A percentile compares a stretch with the other conserved stretches of the same genome.
Conservation (phyloP, 2,888 invertebrate genomes). For the Meta bourneti region DNA sequence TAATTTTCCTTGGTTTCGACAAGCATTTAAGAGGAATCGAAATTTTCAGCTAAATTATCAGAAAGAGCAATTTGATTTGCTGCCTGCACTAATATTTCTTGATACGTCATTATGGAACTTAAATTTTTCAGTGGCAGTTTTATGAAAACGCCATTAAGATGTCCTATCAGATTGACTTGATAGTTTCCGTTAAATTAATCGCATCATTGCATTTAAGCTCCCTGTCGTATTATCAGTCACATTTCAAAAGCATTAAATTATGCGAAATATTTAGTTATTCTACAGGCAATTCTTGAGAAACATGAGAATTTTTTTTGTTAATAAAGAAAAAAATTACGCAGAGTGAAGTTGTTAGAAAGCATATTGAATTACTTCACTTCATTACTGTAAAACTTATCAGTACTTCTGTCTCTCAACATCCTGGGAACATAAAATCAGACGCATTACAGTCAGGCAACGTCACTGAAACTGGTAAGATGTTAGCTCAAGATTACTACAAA, state of each 20-base stretch:
- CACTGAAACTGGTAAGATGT: no score
- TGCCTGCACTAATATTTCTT: not conserved
- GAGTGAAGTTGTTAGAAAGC: no score
- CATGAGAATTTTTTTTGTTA: not conserved
- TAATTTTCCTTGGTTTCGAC: not conserved
- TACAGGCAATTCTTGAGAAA: not conserved
- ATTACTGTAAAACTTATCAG: no score
- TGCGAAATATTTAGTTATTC: not conserved
- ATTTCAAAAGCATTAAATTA: not conserved
- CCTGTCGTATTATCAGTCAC: not conserved
- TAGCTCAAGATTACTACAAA: no score
- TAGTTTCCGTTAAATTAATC: not conserved
- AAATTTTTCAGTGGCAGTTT: not conserved
- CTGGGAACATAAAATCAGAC: no score
- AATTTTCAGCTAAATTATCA: not conserved
- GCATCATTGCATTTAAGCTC: not conserved
- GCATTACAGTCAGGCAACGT: no score
- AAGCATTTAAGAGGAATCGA: not conserved
- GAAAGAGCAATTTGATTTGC: not conserved
- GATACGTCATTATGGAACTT: not conserved
- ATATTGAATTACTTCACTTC: no score
- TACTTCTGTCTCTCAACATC: no score
- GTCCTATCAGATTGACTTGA: not conserved
- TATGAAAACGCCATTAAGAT: not conserved
- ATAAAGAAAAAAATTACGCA: no score